phyloP scores from a whole-genome alignment of 2,888 invertebrate genomes.

The Papilio demoleus region DNA sequence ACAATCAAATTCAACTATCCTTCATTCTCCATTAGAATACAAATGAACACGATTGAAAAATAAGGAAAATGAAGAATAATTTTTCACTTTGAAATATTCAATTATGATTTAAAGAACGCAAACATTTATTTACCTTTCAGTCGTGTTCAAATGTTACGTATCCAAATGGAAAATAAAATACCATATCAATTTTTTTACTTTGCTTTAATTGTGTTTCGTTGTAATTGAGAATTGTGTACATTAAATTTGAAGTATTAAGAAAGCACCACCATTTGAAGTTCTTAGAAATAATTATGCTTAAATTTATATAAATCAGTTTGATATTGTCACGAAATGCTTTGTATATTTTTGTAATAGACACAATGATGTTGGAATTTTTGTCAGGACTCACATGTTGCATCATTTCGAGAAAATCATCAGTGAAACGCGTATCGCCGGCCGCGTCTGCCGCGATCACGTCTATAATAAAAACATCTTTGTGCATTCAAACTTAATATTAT shows the following conservation, averaged over 20 bases:
- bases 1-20: slow-evolving; percentile 55
- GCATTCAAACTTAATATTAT: not conserved
- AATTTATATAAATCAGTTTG: not conserved
- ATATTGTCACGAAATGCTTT: slow-evolving; percentile 2
- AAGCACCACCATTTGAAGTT: slow-evolving; percentile 57
- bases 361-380: slow-evolving; percentile 11
- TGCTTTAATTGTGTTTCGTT: slow-evolving; percentile 36
- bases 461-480: slow-evolving; percentile 44
- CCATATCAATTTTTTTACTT: slow-evolving; percentile 13
- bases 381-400: slow-evolving; percentile 64
- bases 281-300: slow-evolving; percentile 3
- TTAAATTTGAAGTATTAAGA: slow-evolving; percentile 40
- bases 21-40: slow-evolving; percentile 71
- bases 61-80: slow-evolving; percentile 71
- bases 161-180: slow-evolving; percentile 39
- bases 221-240: slow-evolving; percentile 18
- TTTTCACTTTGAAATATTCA: slow-evolving; percentile 42
- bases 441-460: slow-evolving; percentile 54
- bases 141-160: slow-evolving; percentile 68
- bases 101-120: slow-evolving; percentile 40
- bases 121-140: slow-evolving; percentile 55
- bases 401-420: slow-evolving; percentile 70
- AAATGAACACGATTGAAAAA: slow-evolving; percentile 67
- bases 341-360: slow-evolving; percentile 27
- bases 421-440: slow-evolving; percentile 57